Percentiles rank a stretch among this genome's conserved stretches.
phyloP scores from a whole-genome alignment of 2,888 invertebrate species.

The Antheraea yamamai region DNA sequence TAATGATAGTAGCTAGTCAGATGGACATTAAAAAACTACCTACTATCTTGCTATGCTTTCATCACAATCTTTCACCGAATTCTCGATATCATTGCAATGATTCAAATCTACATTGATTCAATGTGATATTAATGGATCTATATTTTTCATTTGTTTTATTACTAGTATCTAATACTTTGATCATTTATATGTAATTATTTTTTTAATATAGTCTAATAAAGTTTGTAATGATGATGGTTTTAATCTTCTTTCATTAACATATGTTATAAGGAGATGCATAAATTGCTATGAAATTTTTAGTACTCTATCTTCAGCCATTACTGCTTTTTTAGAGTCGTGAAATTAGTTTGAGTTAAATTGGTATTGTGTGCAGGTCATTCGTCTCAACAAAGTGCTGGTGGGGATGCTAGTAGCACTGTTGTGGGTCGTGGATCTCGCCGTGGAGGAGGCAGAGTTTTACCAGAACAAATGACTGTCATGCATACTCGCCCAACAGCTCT shows the following conservation, averaged over 20 bases:
- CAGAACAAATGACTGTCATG: conserved; percentile 63
- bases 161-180: no score
- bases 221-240: not conserved
- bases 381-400: conserved; percentile 36
- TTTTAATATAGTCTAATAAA: not conserved
- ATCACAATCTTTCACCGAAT: no score
- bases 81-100: no score
- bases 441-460: conserved; percentile 74
- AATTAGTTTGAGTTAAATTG: not conserved
- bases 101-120: no score
- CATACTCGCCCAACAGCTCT: conserved; percentile 65
- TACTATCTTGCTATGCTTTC: no score
- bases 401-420: conserved; percentile 49
- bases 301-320: not conserved
- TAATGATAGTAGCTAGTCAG: no score
- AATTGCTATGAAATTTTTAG: not conserved
- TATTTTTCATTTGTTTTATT: no score
- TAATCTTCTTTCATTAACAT: not conserved
- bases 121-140: no score
- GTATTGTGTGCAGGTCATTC: not conserved
- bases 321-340: not conserved
- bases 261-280: not conserved
- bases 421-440: conserved; percentile 80
- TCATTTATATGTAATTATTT: no score
- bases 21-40: no score